A percentile compares a stretch with the other conserved stretches of the same genome.
phyloP scores from a whole-genome alignment of 2,797 vertebrate genomes.

The Muraenolepis orangiensis region DNA sequence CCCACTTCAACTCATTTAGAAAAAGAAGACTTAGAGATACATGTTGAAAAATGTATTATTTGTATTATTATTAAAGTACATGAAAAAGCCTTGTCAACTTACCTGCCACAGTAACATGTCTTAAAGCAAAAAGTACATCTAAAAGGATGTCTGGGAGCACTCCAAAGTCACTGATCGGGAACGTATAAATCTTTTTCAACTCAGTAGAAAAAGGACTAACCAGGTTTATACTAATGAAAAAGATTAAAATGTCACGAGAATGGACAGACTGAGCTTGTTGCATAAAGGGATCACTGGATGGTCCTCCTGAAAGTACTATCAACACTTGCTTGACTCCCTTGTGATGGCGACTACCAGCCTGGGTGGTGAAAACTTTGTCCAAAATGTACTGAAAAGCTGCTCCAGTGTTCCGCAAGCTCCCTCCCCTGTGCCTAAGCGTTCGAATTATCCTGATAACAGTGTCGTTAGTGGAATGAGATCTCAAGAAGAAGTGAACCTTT shows the following conservation, averaged over 20 bases:
- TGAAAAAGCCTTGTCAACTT: slow-evolving; percentile 6
- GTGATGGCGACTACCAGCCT: slow-evolving; percentile 22
- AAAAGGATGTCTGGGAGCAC: slow-evolving; percentile 21
- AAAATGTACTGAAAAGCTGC: slow-evolving; percentile 25
- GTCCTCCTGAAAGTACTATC: slow-evolving; percentile 26
- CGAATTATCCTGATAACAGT: slow-evolving; percentile 20
- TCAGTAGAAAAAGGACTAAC: background rate
- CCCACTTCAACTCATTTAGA: background rate
- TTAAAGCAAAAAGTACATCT: slow-evolving; percentile 15
- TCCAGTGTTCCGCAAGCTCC: slow-evolving; percentile 22
- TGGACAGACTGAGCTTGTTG: background rate
- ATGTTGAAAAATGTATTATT: background rate
- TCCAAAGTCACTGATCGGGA: slow-evolving; percentile 27
- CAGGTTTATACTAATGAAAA: slow-evolving; percentile 15
- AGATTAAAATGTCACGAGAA: slow-evolving; percentile 2
- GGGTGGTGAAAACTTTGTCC: slow-evolving; percentile 14
- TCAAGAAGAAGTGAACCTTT: slow-evolving; percentile 33
- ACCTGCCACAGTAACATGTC: slow-evolving; percentile 8
- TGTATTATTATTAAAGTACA: background rate
- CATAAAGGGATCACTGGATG: slow-evolving; percentile 13
- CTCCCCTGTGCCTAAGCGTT: slow-evolving; percentile 24
- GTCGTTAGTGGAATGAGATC: slow-evolving; percentile 25
- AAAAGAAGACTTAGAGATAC: too few relatives aligned
- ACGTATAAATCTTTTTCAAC: slow-evolving; percentile 10
- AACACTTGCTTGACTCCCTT: slow-evolving; percentile 27